phyloP scores from a whole-genome alignment of 2,113 vertebrate genomes.

The Orcinus orca region DNA sequence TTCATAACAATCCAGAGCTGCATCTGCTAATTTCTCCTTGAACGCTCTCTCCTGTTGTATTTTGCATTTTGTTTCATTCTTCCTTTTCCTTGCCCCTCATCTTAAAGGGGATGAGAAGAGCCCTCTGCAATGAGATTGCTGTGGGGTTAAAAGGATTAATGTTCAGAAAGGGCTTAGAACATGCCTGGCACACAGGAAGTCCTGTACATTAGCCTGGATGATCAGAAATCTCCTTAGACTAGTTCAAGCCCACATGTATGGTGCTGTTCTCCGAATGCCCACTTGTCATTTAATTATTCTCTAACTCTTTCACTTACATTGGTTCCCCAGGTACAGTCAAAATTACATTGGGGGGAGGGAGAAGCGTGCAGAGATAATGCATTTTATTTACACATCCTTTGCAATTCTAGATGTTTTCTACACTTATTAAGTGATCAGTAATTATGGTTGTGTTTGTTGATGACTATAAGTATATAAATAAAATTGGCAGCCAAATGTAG shows the following conservation, averaged over 20 bases:
- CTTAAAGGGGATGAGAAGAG: not conserved
- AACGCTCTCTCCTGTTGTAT: accelerated
- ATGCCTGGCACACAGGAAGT: accelerated
- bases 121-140: not conserved
- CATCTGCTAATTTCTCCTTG: not conserved
- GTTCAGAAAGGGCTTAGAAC: not conserved
- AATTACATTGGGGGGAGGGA: not conserved
- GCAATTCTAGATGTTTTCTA: not conserved
- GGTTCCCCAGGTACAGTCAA: not conserved
- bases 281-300: not conserved
- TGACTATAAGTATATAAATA: not conserved
- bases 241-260: not conserved
- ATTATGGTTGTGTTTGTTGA: not conserved
- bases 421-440: not conserved
- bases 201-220: not conserved
- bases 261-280: not conserved
- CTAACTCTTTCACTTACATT: not conserved
- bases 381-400: not conserved
- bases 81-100: not conserved
- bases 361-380: accelerated
- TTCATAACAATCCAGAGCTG: not conserved
- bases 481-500: not conserved
- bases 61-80: not conserved
- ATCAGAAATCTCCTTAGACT: not conserved
- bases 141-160: not conserved